These are phyloP conservation scores for Cyclophora albipunctata DNA, from an alignment of 2,888 invertebrate genomes.

Conservation along the genomic window DNA sequence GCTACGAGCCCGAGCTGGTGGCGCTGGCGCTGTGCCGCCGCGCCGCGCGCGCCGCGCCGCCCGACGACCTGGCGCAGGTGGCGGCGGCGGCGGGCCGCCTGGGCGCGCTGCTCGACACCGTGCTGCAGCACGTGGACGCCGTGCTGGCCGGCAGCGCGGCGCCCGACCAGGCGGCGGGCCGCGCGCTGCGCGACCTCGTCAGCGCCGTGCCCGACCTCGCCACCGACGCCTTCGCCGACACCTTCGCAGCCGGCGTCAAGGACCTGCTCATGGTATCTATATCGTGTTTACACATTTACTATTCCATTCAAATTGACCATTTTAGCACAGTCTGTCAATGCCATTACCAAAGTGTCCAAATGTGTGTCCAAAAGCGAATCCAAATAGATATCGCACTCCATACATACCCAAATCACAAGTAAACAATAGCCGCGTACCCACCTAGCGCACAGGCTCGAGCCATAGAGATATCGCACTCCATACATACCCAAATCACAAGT, in stretches of 20 bases:
- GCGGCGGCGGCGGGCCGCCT: conserved; percentile 89
- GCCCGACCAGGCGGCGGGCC: conserved; percentile 91
- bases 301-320: too few relatives aligned
- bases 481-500: background rate
- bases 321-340: too few relatives aligned
- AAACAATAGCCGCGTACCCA: too few relatives aligned
- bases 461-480: background rate
- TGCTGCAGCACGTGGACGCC: conserved; percentile 92
- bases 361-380: too few relatives aligned
- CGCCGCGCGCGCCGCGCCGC: conserved; percentile 76
- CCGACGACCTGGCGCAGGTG: conserved; percentile 80
- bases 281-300: background rate
- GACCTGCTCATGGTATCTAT: conserved; percentile 91
- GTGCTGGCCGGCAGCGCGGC: conserved; percentile 86
- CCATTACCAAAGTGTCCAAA: too few relatives aligned
- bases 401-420: background rate
- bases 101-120: conserved; percentile 83
- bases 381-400: background rate
- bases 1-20: conserved; percentile 94
- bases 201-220: conserved; percentile 94
- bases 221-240: conserved; percentile 90
- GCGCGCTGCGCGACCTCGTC: conserved; percentile 91
- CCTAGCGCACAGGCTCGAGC: too few relatives aligned
- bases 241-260: conserved; percentile 97
- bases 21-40: conserved; percentile 88